Evolutionary conservation across 1,140 invertebrate species (phyloP).

Genomic region (Drosophila ironensis): DNA sequence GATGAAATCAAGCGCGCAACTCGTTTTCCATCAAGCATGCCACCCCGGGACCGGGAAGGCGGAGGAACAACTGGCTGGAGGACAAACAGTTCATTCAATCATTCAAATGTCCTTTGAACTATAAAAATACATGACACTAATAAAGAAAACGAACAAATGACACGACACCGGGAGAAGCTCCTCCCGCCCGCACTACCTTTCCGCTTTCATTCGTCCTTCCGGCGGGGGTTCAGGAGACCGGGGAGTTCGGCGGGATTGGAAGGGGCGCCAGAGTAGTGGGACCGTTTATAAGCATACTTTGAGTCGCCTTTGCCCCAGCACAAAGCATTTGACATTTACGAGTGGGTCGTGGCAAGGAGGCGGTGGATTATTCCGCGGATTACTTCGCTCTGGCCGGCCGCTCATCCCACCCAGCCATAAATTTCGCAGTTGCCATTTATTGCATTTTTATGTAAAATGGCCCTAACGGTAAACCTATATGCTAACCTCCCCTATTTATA

Average conservation of each 20-base stretch:
- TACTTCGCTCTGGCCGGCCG: too few species aligned
- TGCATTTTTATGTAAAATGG: slow-evolving; percentile 81
- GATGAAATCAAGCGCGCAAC: slow-evolving; percentile 81
- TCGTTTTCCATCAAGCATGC: slow-evolving; percentile 64
- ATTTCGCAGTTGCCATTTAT: slow-evolving; percentile 73
- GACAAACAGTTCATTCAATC: slow-evolving; percentile 79
- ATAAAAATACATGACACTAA: slow-evolving; percentile 82
- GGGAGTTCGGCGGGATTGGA: neutral
- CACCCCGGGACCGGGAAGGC: slow-evolving; percentile 2
- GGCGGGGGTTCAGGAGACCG: neutral
- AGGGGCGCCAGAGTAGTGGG: slow-evolving; percentile 32
- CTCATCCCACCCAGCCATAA: slow-evolving; percentile 41
- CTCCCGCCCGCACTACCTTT: neutral
- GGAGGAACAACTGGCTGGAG: slow-evolving; percentile 1
- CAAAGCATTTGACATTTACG: slow-evolving; percentile 77
- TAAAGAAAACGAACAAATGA: slow-evolving; percentile 82
- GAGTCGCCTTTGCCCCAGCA: slow-evolving; percentile 42
- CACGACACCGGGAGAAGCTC: slow-evolving; percentile 55
- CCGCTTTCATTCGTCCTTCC: slow-evolving; percentile 8
- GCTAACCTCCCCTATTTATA: slow-evolving; percentile 12
- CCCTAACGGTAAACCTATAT: slow-evolving; percentile 50
- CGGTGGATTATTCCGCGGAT: too few species aligned
- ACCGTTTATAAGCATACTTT: slow-evolving; percentile 79
- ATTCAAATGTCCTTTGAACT: slow-evolving; percentile 82
- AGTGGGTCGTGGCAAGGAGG: slow-evolving; percentile 29